These are phyloP conservation scores for Yasuhikotakia modesta DNA, from an alignment of 2,797 vertebrate genomes.

Conservation along the genomic window DNA sequence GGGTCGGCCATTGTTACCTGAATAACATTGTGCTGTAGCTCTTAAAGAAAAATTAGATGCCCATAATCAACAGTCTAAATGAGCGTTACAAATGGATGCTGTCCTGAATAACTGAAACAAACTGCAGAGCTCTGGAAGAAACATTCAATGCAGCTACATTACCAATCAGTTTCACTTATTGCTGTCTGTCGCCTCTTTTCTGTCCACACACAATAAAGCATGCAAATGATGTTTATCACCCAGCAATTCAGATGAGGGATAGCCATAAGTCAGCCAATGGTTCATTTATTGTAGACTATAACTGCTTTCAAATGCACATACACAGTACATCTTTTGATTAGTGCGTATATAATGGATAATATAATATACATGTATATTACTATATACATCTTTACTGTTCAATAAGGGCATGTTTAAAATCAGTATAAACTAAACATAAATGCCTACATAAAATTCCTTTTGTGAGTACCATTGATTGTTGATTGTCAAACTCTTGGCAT, in stretches of 20 bases:
- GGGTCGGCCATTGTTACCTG: background rate
- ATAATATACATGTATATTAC: too few relatives aligned
- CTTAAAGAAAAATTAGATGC: background rate
- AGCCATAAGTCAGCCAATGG: conserved; percentile 7
- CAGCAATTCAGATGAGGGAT: conserved; percentile 8
- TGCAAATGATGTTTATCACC: conserved; percentile 60
- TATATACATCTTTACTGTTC: too few relatives aligned
- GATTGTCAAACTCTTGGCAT: too few relatives aligned
- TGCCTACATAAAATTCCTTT: too few relatives aligned
- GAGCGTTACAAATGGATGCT: background rate
- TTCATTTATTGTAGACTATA: background rate
- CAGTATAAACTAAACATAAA: too few relatives aligned
- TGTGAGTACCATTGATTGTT: too few relatives aligned
- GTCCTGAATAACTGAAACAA: background rate
- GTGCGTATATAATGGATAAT: too few relatives aligned
- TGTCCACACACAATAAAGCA: conserved; percentile 20
- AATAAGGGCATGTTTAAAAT: too few relatives aligned
- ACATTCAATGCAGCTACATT: background rate
- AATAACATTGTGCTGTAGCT: background rate
- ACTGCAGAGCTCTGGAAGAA: background rate
- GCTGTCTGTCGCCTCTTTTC: conserved; percentile 5
- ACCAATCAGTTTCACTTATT: conserved; percentile 19
- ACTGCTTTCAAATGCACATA: background rate
- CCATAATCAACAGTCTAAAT: background rate
- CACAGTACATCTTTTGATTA: background rate